These are phyloP conservation scores for Plebejus argus DNA, from an alignment of 2,888 invertebrate genomes.

Conservation along the genomic window DNA sequence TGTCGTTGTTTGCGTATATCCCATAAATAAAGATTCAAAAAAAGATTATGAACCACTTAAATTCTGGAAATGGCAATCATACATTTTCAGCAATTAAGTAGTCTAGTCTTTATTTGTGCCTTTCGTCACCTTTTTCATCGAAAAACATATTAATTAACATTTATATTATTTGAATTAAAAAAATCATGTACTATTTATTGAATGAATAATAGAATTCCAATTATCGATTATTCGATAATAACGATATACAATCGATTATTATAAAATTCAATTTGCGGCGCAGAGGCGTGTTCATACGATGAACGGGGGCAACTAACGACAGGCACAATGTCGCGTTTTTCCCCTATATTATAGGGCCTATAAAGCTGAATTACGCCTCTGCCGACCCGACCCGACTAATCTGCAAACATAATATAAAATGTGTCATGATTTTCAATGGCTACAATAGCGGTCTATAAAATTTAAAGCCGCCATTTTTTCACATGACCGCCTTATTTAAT, in stretches of 20 bases:
- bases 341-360: slow-evolving; percentile 26
- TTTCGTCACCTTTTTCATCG: too few species aligned
- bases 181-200: background rate
- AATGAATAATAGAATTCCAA: background rate
- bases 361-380: slow-evolving; percentile 32
- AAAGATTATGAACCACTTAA: too few species aligned
- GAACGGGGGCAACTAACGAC: slow-evolving; percentile 5
- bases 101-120: too few species aligned
- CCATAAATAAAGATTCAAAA: too few species aligned
- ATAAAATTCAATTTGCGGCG: background rate
- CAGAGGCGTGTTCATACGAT: slow-evolving; percentile 7
- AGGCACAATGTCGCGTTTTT: slow-evolving; percentile 29
- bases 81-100: too few species aligned
- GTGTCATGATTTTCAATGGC: slow-evolving; percentile 31
- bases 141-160: too few species aligned
- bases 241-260: background rate
- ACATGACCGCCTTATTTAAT: slow-evolving; percentile 13
- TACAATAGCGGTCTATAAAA: slow-evolving; percentile 25
- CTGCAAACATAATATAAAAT: slow-evolving; percentile 33
- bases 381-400: slow-evolving; percentile 31
- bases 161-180: background rate
- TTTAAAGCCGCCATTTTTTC: slow-evolving; percentile 16
- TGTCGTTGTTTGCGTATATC: too few species aligned
- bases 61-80: too few species aligned
- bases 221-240: background rate